Conservation (phyloP, 2,888 invertebrate genomes). For the Toxonevra muliebris region DNA sequence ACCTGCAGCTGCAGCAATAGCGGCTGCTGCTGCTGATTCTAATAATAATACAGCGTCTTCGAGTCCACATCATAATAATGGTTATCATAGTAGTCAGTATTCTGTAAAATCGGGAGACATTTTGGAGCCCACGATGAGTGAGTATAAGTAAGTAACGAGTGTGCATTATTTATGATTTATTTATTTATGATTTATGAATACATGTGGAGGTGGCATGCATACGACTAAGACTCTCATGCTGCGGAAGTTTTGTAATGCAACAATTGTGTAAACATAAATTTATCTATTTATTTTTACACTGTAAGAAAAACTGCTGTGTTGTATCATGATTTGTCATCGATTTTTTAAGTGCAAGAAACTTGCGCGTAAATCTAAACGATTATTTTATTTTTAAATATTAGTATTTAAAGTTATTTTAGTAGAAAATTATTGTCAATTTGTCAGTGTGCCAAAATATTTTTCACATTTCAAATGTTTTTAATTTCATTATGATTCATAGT, state of each 20-base stretch:
- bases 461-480: background rate
- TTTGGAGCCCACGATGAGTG: conserved; percentile 64
- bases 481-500: background rate
- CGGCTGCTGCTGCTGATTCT: conserved; percentile 41
- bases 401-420: too few species aligned
- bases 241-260: too few species aligned
- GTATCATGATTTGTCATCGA: too few species aligned
- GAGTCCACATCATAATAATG: conserved; percentile 31
- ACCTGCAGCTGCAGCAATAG: conserved; percentile 40
- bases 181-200: background rate
- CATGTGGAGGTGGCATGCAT: background rate
- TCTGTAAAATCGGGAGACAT: conserved; percentile 46
- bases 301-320: too few species aligned
- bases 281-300: too few species aligned
- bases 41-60: conserved; percentile 41
- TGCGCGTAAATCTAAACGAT: too few species aligned
- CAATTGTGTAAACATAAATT: too few species aligned
- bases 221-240: background rate
- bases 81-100: conserved; percentile 44
- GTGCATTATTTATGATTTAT: background rate
- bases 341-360: too few species aligned
- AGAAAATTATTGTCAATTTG: too few species aligned
- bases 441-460: too few species aligned
- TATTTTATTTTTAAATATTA: too few species aligned
- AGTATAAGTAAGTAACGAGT: conserved; percentile 58